Evolutionary conservation across 2,797 vertebrate species (phyloP).

Genomic region (Cheirogaleus major): DNA sequence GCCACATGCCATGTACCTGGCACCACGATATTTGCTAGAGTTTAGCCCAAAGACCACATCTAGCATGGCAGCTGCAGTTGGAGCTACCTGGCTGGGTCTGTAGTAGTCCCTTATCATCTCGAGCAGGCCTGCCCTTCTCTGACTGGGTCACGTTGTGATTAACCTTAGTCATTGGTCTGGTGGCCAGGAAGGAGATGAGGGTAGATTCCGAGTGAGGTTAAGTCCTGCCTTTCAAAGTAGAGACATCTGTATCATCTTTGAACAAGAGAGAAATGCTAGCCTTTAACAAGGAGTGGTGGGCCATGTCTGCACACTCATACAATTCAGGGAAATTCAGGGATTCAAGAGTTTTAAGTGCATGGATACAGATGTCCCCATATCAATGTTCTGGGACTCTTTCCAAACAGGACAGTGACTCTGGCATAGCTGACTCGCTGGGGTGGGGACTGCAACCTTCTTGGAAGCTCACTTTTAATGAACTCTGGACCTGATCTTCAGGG

Average conservation of each 20-base stretch:
- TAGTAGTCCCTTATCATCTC: background rate
- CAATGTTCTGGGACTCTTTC: background rate
- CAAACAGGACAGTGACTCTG: background rate
- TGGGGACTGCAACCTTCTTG: background rate
- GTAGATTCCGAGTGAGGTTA: background rate
- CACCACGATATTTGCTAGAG: background rate
- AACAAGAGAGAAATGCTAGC: background rate
- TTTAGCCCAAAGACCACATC: background rate
- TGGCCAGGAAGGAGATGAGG: background rate
- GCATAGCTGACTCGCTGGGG: background rate
- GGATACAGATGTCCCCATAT: background rate
- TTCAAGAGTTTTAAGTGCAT: background rate
- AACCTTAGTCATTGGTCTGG: background rate
- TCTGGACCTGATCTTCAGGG: background rate
- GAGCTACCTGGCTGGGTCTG: background rate
- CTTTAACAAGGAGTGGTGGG: background rate
- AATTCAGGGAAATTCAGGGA: background rate
- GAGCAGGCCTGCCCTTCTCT: background rate
- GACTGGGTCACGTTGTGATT: background rate
- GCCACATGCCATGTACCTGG: background rate
- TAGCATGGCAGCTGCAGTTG: background rate
- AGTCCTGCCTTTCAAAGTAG: background rate
- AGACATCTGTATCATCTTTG: background rate
- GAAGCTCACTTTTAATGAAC: background rate
- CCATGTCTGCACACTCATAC: background rate